Evolutionary conservation across 1,140 invertebrate species (phyloP), one percentile per base, ranked within the genome.

Genomic region (Ceratina calcarata): DNA sequence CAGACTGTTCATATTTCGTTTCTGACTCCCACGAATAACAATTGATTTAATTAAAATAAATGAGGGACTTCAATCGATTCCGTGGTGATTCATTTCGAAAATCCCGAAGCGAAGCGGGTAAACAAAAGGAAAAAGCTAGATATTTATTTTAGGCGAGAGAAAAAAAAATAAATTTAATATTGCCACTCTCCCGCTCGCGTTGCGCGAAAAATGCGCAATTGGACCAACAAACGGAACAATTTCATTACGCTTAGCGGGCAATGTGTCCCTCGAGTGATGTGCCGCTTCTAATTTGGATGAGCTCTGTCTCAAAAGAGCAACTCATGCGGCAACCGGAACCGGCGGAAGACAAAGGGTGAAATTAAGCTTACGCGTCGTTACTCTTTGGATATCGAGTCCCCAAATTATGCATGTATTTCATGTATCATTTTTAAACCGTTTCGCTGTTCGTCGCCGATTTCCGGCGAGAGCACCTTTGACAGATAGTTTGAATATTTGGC

Each of bases 171-270:
- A 67, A 76, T 76, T 67, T 76, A 67, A 76, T 75, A 75, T 67
- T 37, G 51, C 20, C 27, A 1, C 27, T 15, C 24, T 62, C 20
- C 20, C 53, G 37, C n/a, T 65, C 18, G 55, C 37, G 32, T 73
- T 62, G 18, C 37, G 66, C 24, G 75, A 77, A 77, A 62, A 77
- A 77, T 62, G 32, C 24, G 62, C 37, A 79, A 74, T 74, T 79
- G 24, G 62, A 27, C 15, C 71, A 27, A 24, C 51, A 74, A 74
- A 74, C 24, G 62, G 37, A 71, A 74, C 62, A 74, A 79, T 67
- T 79, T 79, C 78, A 74, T 79, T 66, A 65, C 32, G 18, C 12
- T 7, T 49, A n/a, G 15, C 51, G 73, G 45, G 51, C 49, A 32
- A 78, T 71, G 49, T 32, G 58, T 78, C 37, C 67, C n/a, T 3